Evolutionary conservation across 1,140 invertebrate species (phyloP).

Genomic region (Chelonus insularis): DNA sequence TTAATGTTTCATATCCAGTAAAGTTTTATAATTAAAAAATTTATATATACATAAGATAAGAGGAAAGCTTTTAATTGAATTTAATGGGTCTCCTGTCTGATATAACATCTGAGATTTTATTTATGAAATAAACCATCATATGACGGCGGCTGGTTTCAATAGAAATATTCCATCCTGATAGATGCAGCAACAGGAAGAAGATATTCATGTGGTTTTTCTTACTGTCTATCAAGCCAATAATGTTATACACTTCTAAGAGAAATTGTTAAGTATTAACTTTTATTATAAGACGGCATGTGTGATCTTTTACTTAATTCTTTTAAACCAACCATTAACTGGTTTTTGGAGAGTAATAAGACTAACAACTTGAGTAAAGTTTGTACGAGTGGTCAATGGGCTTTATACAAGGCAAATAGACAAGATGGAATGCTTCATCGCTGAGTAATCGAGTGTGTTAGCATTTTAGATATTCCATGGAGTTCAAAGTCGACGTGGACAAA

Average conservation of each 20-base stretch:
- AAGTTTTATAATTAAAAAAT: constrained; percentile 20
- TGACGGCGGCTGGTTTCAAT: not conserved
- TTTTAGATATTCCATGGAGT: not conserved
- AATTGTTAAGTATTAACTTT: not conserved
- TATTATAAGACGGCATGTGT: constrained; percentile 1
- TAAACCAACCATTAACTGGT: not conserved
- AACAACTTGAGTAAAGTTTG: not conserved
- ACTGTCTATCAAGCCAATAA: too few species aligned
- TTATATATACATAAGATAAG: constrained; percentile 14
- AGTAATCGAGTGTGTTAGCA: not conserved
- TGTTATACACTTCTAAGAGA: not conserved
- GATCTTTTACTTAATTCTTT: not conserved
- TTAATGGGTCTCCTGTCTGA: constrained; percentile 15
- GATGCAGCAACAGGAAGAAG: constrained; percentile 3
- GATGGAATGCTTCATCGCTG: not conserved
- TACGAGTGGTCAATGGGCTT: not conserved
- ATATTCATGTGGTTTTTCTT: not conserved
- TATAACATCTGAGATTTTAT: constrained; percentile 8
- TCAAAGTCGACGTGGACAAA: not conserved
- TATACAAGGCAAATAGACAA: not conserved
- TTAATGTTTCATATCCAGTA: not conserved
- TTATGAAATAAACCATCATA: constrained; percentile 6
- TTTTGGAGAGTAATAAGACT: not conserved
- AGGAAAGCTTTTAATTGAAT: constrained; percentile 23
- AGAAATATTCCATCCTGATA: constrained; percentile 14